Conservation (phyloP, 2,113 vertebrate genomes). For the Agelaius phoeniceus region DNA sequence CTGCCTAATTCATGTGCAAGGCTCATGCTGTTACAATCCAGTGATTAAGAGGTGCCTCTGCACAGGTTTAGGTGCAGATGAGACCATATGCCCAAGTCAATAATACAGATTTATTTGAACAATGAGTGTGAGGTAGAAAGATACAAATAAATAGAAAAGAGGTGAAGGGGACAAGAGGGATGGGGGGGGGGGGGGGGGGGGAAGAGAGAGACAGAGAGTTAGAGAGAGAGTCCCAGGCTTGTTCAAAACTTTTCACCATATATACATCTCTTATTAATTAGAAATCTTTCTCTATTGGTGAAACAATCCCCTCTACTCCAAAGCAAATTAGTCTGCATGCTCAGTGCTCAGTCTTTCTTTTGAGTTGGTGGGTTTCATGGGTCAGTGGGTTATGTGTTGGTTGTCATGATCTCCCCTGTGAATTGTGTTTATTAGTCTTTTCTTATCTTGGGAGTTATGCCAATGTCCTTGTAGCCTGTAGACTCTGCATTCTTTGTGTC, state of each 20-base stretch:
- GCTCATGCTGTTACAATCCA: fast-evolving
- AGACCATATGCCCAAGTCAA: not conserved
- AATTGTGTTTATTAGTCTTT: not conserved
- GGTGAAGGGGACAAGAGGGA: fast-evolving
- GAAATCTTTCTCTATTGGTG: not conserved
- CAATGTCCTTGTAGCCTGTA: not conserved
- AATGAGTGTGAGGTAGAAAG: not conserved
- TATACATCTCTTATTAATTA: not conserved
- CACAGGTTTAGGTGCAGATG: not conserved
- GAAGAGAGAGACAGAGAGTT: not conserved
- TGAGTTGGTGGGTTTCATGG: not conserved
- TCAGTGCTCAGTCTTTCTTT: not conserved
- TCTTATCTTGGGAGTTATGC: not conserved
- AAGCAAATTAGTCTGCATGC: not conserved
- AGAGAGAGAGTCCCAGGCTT: not conserved
- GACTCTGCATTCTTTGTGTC: not conserved
- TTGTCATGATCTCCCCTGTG: fast-evolving
- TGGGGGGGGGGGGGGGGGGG: fast-evolving
- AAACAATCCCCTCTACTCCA: not conserved
- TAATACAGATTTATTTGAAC: not conserved
- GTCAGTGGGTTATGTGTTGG: fast-evolving
- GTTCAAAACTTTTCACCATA: not conserved
- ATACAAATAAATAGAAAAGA: not conserved
- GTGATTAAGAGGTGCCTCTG: not conserved
- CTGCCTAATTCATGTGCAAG: not conserved